Base-by-base conservation (phyloP, 2,797 vertebrate species). In the Siniperca scherzeri region DNA sequence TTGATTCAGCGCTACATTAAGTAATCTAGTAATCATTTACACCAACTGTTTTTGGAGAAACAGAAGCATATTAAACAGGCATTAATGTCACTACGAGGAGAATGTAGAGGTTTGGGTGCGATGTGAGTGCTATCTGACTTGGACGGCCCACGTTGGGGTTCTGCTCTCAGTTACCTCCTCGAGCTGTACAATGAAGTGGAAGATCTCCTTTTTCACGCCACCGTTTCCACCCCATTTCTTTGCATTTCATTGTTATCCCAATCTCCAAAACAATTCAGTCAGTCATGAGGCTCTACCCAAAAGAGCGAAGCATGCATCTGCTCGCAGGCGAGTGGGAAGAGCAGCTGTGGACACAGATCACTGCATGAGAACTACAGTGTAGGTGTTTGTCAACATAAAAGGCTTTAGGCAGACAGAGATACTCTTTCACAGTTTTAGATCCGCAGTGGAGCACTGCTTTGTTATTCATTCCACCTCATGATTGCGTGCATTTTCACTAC, bases 1-100 rank as follows among this genome's bases (percentile, higher is more conserved):
- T 95, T 87, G 93, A 95, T 95, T 96, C 89, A 90, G 89, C 88
- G 91, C 94, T 95, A 96, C 95, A 95, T 95, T 96, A 96, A 93
- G 83, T 95, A 93, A 94, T 92, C 88, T 84, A 91, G 87, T 93
- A 93, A 93, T 95, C 93, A 93, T 92, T 96, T 95, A 95, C 93
- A 94, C 86, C 86, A 90, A 92, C 89, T 91, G 92, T 92, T 94
- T 91, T 83, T 30, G 50, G 87, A 81, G 88, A 93, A 91, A 91
- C 87, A 76, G 90, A 80, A 86, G 93, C 92, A 93, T 93, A 95
- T 95, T 94, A 94, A 95, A 93, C 84, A 88, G 91, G 91, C 95
- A 93, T 92, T 74, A 82, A 84, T 89, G 94, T 95, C 94, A 95
- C 90, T 73, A 68, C 3, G 85, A 90, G 85, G 71, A 84, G 82